A percentile compares a stretch with the other conserved stretches of the same genome.
These are phyloP conservation scores for Eilema griseolum DNA, from an alignment of 2,888 invertebrate genomes.

Conservation along the genomic window DNA sequence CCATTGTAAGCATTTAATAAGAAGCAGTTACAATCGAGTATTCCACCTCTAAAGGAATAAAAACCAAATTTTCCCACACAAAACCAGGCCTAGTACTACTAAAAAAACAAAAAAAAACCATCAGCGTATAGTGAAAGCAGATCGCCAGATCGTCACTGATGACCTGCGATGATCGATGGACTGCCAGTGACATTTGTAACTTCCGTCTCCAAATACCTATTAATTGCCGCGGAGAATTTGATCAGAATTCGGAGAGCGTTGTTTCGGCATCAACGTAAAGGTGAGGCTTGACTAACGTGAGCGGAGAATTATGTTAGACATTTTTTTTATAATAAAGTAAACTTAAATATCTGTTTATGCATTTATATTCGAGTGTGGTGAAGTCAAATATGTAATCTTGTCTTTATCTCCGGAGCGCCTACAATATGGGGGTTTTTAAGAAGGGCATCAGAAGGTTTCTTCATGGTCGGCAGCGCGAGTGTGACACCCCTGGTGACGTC, in stretches of 20 bases:
- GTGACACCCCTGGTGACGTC: too few relatives aligned
- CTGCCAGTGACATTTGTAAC: slow-evolving; percentile 33
- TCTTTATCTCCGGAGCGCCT: too few relatives aligned
- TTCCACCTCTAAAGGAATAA: background rate
- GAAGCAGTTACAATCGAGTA: background rate
- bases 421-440: too few relatives aligned
- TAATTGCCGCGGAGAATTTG: slow-evolving; percentile 14
- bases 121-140: slow-evolving; percentile 35
- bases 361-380: too few relatives aligned
- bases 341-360: too few relatives aligned
- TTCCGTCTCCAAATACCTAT: slow-evolving; percentile 29
- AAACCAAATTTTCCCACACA: background rate
- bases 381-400: too few relatives aligned
- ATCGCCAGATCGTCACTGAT: slow-evolving; percentile 20
- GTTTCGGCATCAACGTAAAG: background rate
- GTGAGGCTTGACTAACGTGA: background rate
- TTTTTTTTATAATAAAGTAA: too few relatives aligned
- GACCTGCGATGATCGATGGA: slow-evolving; percentile 39
- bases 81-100: background rate
- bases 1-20: too few relatives aligned
- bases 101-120: background rate
- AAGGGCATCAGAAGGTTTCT: too few relatives aligned
- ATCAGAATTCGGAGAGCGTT: slow-evolving; percentile 9
- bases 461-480: too few relatives aligned
- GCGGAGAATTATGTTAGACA: background rate